A percentile compares a stretch with the other conserved stretches of the same genome.
These are phyloP conservation scores for Antechinus stuartii DNA, from an alignment of 2,113 vertebrate species.

Conservation along the genomic window DNA sequence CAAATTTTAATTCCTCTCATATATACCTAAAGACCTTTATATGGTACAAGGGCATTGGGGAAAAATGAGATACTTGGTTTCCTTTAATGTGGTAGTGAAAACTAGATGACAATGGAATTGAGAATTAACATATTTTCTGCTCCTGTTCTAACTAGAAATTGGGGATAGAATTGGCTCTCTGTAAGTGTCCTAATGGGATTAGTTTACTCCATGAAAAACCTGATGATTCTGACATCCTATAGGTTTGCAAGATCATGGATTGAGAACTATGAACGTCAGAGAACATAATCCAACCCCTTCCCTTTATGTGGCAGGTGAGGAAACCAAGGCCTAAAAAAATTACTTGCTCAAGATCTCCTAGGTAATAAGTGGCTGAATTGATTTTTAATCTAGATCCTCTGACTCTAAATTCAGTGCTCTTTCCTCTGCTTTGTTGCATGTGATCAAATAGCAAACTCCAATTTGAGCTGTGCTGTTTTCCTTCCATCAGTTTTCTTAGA, in stretches of 20 bases:
- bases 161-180: constrained; percentile 48
- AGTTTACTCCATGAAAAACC: background rate
- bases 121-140: constrained; percentile 49
- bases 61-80: background rate
- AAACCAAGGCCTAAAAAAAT: background rate
- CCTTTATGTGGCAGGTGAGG: background rate
- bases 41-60: background rate
- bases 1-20: background rate
- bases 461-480: background rate
- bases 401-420: background rate
- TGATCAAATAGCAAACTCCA: background rate
- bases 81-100: constrained; percentile 21
- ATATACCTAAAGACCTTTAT: background rate
- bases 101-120: constrained; percentile 30
- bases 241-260: background rate
- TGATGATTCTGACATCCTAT: background rate
- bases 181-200: constrained; percentile 5
- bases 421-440: background rate
- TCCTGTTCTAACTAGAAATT: constrained; percentile 3
- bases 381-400: background rate
- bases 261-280: background rate
- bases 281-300: background rate
- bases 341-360: background rate
- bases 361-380: background rate
- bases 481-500: background rate